Evolutionary conservation across 2,113 vertebrate genomes (phyloP).

Genomic region (Hippocampus barbouri): DNA sequence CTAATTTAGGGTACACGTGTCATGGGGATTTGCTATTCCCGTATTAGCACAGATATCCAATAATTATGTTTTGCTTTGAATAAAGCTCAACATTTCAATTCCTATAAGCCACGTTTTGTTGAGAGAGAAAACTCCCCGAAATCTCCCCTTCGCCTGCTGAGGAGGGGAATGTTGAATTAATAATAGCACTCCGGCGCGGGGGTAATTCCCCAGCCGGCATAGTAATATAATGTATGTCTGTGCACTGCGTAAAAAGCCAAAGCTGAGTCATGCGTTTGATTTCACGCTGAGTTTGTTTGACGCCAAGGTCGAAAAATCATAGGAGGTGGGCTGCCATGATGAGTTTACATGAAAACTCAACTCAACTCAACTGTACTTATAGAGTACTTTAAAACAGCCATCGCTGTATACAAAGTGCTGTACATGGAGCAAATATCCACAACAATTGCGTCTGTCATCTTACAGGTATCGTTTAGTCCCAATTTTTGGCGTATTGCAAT

Average conservation of each 20-base stretch:
- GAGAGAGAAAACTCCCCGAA: slow-evolving; percentile 65
- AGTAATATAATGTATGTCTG: slow-evolving; percentile 16
- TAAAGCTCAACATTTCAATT: slow-evolving; percentile 41
- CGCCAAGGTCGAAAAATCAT: slow-evolving; percentile 26
- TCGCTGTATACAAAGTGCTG: no score
- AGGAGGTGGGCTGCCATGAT: slow-evolving; percentile 43
- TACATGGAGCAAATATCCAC: no score
- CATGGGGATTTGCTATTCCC: slow-evolving; percentile 53
- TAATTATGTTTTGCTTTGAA: slow-evolving; percentile 62
- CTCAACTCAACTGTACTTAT: background rate
- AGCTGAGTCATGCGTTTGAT: slow-evolving; percentile 42
- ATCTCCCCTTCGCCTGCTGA: slow-evolving; percentile 45
- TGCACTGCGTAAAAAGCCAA: slow-evolving; percentile 24
- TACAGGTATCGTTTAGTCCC: background rate
- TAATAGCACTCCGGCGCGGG: slow-evolving; percentile 29
- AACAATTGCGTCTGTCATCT: slow-evolving; percentile 7
- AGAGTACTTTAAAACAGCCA: no score
- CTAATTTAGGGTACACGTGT: slow-evolving; percentile 66
- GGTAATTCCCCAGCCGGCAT: slow-evolving; percentile 34
- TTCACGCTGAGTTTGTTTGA: slow-evolving; percentile 55
- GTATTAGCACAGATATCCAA: slow-evolving; percentile 51
- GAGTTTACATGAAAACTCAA: slow-evolving; percentile 35
- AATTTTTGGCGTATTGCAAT: background rate
- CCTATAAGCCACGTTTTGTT: slow-evolving; percentile 49
- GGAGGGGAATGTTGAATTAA: slow-evolving; percentile 55